phyloP scores from a whole-genome alignment of 2,113 vertebrate genomes.

The Willisornis vidua region DNA sequence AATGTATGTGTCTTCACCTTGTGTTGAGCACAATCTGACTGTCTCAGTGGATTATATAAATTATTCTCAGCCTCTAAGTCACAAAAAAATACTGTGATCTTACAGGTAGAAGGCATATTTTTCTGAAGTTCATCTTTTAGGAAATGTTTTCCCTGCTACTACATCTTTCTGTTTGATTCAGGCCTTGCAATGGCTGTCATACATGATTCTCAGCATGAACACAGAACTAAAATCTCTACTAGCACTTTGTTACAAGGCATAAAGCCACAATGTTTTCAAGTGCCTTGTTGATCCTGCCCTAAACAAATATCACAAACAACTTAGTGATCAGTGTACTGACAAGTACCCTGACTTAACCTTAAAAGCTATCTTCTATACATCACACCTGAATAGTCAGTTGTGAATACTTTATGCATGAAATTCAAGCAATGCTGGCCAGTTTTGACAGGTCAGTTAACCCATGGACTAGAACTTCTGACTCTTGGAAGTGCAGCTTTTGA shows the following conservation, averaged over 20 bases:
- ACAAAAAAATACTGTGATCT: neutral
- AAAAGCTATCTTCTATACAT: neutral
- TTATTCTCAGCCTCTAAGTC: neutral
- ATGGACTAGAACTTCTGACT: neutral
- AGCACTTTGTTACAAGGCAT: neutral
- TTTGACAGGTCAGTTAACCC: neutral
- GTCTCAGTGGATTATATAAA: neutral
- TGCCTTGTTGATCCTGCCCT: neutral
- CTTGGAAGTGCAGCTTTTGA: neutral
- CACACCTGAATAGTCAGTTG: neutral
- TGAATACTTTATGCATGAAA: neutral
- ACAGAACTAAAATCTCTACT: neutral
- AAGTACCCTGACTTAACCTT: neutral
- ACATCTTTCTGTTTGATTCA: neutral
- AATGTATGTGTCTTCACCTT: neutral
- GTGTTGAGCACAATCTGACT: neutral
- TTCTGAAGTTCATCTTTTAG: neutral
- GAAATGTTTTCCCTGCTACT: neutral
- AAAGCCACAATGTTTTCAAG: neutral
- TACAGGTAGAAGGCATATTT: neutral
- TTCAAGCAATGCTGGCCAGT: neutral
- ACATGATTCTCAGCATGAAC: neutral
- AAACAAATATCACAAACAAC: neutral
- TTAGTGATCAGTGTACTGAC: neutral
- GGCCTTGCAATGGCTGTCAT: neutral